These are phyloP conservation scores for Zoanthus sociatus DNA, from an alignment of 92 coral and sea anemone species.

Conservation along the genomic window DNA sequence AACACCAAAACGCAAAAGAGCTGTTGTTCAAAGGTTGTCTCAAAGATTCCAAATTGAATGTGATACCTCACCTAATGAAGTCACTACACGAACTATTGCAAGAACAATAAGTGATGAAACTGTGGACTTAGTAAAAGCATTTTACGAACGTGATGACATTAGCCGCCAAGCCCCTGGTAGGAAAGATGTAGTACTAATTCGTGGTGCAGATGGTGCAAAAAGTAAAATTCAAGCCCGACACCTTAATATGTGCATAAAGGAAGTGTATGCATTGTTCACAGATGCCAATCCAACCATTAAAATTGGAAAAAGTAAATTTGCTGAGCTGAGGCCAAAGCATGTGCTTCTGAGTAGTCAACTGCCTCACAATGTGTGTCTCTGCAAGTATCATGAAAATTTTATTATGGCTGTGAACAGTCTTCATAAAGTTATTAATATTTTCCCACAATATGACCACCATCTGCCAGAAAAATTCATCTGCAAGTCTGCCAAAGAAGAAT, in stretches of 20 bases:
- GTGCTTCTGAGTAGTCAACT: constrained; percentile 58
- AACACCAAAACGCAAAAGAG: constrained; percentile 45
- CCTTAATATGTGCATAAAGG: constrained; percentile 47
- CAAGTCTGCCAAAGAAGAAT: constrained; percentile 58
- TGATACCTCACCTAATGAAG: constrained; percentile 55
- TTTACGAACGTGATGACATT: constrained; percentile 43
- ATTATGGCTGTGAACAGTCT: constrained; percentile 59
- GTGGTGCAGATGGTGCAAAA: constrained; percentile 55
- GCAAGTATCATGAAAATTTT: constrained; percentile 53
- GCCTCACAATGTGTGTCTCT: constrained; percentile 55
- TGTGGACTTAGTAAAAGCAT: constrained; percentile 44
- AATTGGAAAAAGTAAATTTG: constrained; percentile 47
- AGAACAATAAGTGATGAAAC: constrained; percentile 51
- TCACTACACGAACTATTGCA: constrained; percentile 48
- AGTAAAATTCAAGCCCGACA: constrained; percentile 51
- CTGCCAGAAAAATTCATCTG: constrained; percentile 58
- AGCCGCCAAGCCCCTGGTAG: constrained; percentile 59
- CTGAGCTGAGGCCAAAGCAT: constrained; percentile 54
- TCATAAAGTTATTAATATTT: constrained; percentile 50
- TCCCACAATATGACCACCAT: constrained; percentile 63
- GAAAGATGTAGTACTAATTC: constrained; percentile 54
- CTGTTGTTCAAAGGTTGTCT: constrained; percentile 55
- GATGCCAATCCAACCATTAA: constrained; percentile 51
- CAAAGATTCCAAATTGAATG: constrained; percentile 56
- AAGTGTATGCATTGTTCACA: constrained; percentile 51